A percentile compares a stretch with the other conserved stretches of the same genome.
phyloP scores from a whole-genome alignment of 2,113 vertebrate genomes.

The Rhabdornis inornatus region DNA sequence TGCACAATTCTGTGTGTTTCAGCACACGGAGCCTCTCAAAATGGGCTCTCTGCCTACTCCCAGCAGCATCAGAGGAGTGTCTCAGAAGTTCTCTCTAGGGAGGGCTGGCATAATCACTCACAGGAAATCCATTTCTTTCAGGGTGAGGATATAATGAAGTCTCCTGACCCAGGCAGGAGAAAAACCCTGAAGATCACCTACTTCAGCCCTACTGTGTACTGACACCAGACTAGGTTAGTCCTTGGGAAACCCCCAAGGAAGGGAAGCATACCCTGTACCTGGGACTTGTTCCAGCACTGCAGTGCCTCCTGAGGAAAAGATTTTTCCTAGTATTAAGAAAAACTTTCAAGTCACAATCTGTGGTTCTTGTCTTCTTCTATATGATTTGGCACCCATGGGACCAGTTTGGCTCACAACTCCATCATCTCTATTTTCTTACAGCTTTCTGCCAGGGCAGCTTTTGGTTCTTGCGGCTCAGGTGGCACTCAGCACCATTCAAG shows the following conservation, averaged over 20 bases:
- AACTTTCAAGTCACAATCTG: not conserved
- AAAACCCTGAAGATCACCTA: not conserved
- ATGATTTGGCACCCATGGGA: not conserved
- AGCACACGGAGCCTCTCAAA: not conserved
- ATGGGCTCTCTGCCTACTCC: rapidly evolving
- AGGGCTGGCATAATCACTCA: not conserved
- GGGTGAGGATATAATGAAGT: not conserved
- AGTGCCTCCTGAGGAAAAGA: not conserved
- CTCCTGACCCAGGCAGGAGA: not conserved
- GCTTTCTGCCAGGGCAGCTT: not conserved
- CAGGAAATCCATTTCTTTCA: not conserved
- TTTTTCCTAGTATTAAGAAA: not conserved
- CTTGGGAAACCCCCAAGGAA: not conserved
- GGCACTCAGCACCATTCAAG: too few species aligned
- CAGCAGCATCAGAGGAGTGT: not conserved
- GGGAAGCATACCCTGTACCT: not conserved
- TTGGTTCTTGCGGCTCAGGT: not conserved
- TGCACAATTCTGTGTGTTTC: not conserved
- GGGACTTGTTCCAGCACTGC: not conserved
- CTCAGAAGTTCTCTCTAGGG: not conserved
- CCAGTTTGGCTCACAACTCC: not conserved
- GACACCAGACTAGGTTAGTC: not conserved
- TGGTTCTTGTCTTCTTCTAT: not conserved
- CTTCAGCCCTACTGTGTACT: not conserved
- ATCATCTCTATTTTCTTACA: not conserved